A percentile compares a stretch with the other conserved stretches of the same genome.
Conservation (phyloP, 2,113 vertebrate species). For the Chaenocephalus aceratus region DNA sequence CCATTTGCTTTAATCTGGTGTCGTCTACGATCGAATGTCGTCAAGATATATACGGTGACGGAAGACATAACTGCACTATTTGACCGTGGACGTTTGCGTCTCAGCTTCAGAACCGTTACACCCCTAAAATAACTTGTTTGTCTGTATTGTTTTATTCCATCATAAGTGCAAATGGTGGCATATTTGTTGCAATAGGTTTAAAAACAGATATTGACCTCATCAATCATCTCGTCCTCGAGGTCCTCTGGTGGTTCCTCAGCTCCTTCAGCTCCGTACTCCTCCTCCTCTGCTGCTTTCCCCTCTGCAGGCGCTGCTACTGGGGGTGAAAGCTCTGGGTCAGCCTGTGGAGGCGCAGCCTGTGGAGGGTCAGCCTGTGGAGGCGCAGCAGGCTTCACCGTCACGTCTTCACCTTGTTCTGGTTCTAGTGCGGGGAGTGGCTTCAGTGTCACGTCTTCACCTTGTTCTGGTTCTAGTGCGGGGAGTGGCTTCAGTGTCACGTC, state of each 20-base stretch:
- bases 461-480: not conserved
- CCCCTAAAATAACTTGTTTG: too few species aligned
- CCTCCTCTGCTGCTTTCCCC: not conserved
- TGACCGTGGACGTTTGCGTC: too few species aligned
- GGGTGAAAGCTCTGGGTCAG: conserved; percentile 17
- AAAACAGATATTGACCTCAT: conserved; percentile 46
- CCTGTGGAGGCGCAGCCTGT: too few species aligned
- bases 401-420: conserved; percentile 15
- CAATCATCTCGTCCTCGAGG: conserved; percentile 18
- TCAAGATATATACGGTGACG: too few species aligned
- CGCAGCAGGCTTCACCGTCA: not conserved
- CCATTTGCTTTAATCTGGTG: too few species aligned
- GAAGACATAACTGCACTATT: too few species aligned
- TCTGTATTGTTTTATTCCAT: too few species aligned
- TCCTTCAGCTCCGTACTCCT: not conserved
- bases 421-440: conserved; percentile 8
- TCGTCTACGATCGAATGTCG: too few species aligned
- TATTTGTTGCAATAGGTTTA: not conserved
- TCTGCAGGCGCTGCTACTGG: not conserved
- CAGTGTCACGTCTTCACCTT: conserved; percentile 1
- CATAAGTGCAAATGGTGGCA: too few species aligned
- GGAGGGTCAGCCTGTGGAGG: conserved; percentile 10
- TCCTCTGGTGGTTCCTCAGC: conserved; percentile 28
- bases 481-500: not conserved
- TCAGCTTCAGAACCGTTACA: too few species aligned